phyloP scores from a whole-genome alignment of 1,140 invertebrate species.

The Andrena cerasifolii region DNA sequence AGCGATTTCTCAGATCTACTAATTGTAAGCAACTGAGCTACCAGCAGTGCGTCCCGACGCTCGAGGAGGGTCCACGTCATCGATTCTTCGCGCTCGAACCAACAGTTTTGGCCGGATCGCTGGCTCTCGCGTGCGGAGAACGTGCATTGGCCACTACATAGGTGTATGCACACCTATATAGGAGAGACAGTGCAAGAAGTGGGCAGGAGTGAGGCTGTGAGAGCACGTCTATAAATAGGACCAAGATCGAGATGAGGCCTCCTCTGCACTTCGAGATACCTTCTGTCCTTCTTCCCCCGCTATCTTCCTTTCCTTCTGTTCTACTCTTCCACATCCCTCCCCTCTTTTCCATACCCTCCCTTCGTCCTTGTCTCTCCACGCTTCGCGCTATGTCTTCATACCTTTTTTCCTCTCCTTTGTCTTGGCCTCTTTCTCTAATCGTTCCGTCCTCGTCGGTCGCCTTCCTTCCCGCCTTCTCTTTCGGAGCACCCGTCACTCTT shows the following conservation, averaged over 20 bases:
- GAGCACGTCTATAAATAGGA: conserved; percentile 82
- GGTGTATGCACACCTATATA: conserved; percentile 64
- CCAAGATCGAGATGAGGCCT: conserved; percentile 78
- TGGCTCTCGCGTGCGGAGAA: conserved; percentile 44
- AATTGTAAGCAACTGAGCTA: not conserved
- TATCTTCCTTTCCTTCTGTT: not conserved
- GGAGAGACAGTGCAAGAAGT: conserved; percentile 75
- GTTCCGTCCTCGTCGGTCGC: not conserved
- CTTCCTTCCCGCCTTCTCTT: conserved; percentile 12
- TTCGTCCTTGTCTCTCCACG: conserved; percentile 30
- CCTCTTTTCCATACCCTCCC: conserved; percentile 19
- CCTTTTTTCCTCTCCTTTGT: conserved; percentile 14
- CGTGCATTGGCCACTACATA: conserved; percentile 57
- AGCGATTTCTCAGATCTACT: not conserved
- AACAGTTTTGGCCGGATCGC: conserved; percentile 61
- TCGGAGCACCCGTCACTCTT: conserved; percentile 21
- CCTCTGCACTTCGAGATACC: conserved; percentile 74
- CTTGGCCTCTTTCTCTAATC: not conserved
- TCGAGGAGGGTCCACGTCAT: conserved; percentile 42
- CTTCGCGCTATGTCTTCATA: conserved; percentile 11
- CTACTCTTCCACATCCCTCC: conserved; percentile 12
- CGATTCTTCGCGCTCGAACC: conserved; percentile 54
- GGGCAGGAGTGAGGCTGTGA: conserved; percentile 80
- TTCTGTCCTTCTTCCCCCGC: conserved; percentile 62
- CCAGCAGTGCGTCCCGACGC: conserved; percentile 21